Base-by-base conservation (phyloP, 2,113 vertebrate species). In the Chlamydotis undulata region DNA sequence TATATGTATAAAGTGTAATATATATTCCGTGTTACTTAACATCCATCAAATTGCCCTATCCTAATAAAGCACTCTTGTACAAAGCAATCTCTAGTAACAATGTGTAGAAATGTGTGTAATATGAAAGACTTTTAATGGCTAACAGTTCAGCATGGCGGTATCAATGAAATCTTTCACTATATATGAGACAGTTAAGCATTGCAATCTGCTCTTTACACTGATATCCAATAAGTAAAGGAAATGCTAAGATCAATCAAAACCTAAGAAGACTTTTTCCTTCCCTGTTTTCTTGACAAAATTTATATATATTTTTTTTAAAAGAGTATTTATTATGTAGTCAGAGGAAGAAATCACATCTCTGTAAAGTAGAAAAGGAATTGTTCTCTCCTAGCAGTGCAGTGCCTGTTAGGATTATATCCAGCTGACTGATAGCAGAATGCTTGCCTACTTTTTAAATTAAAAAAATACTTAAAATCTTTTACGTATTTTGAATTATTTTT, bases 181-280 rank as follows among this genome's bases (percentile, higher is more conserved):
- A 84, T 96, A 97, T 96, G 97, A 96, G 74, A 95, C 61, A 96
- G 83, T 94, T 96, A 97, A 98, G 94, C 79, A 97, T 91, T 83
- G 88, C 81, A 97, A 94, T 97, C 96, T 97, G 59, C 31, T 92
- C 67, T 95, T 97, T 87, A 90, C 63, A 83, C 28, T 61, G 73
- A 92, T 97, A 96, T 92, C 57, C 55, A 96, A 67, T 82, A 94
- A 89, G 29, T 76, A 95, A 96, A 92, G 33, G 67, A 93, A 95
- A 95, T 69, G 15, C 8, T 35, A 93, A 82, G 60, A 97, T 96
- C 90, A 92, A 65, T 97, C 73, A 94, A 61, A 96, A 97, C 89
- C 85, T 96, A 64, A 79, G 50, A 55, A 53, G 6, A 4, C 10
- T 74, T 64, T 53, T 80, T 90, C 90, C 41, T 77, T 55, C 43